Percentiles rank a stretch among this genome's conserved stretches.
phyloP scores from a whole-genome alignment of 1,140 invertebrate genomes.

The Drosophila sulfurigaster region DNA sequence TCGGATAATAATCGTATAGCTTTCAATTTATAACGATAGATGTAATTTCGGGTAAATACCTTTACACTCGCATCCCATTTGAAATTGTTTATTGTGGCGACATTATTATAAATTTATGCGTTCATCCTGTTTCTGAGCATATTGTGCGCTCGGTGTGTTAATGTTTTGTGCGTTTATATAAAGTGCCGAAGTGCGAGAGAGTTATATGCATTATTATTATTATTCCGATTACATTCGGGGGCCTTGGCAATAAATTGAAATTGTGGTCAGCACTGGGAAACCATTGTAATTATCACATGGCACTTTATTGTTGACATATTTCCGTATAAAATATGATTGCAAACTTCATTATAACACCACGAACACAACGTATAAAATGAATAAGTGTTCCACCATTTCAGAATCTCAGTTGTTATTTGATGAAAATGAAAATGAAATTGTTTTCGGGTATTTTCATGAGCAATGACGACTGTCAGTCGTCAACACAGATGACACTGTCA shows the following conservation, averaged over 20 bases:
- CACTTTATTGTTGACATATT: background rate
- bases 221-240: background rate
- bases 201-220: slow-evolving; percentile 1
- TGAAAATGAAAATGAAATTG: background rate
- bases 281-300: slow-evolving; percentile 5
- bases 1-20: background rate
- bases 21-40: background rate
- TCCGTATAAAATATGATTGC: too few species aligned
- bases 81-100: slow-evolving; percentile 5
- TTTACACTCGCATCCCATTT: background rate
- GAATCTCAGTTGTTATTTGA: background rate
- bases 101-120: slow-evolving; percentile 5
- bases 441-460: background rate
- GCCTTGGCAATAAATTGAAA: slow-evolving; percentile 3
- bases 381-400: too few species aligned
- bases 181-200: background rate
- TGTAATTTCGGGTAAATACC: slow-evolving; percentile 2
- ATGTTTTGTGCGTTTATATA: slow-evolving; percentile 2
- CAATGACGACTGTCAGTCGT: background rate
- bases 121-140: slow-evolving; percentile 2
- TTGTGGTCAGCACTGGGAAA: slow-evolving; percentile 4
- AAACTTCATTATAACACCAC: background rate
- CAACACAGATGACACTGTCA: slow-evolving; percentile 2
- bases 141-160: background rate
- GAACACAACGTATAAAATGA: background rate